phyloP scores from a whole-genome alignment of 2,113 vertebrate species.

The Fukomys damarensis region DNA sequence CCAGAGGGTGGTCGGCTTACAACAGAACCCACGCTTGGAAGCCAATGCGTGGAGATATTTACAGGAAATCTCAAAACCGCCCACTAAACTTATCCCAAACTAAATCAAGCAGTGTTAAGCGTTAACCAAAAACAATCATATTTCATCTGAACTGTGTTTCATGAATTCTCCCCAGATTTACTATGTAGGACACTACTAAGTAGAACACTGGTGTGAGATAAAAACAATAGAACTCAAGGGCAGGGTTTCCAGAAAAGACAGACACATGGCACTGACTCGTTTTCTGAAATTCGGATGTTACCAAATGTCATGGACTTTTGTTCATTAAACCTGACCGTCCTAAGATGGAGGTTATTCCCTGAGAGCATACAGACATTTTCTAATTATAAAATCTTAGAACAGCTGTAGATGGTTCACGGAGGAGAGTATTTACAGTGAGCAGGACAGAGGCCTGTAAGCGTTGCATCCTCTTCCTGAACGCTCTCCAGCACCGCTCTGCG shows the following conservation, averaged over 20 bases:
- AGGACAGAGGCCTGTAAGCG: background rate
- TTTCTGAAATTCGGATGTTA: slow-evolving; percentile 46
- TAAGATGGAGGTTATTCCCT: background rate
- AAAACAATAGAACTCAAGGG: background rate
- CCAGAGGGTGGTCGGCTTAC: too few species aligned
- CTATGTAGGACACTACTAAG: background rate
- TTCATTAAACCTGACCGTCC: background rate
- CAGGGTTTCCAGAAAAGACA: background rate
- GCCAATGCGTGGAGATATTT: slow-evolving; percentile 35
- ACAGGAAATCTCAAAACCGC: background rate
- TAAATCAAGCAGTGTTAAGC: background rate
- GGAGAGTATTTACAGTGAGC: background rate
- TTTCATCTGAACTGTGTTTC: background rate
- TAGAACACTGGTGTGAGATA: background rate
- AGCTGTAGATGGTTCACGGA: background rate
- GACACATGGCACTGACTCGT: background rate
- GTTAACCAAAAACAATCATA: background rate
- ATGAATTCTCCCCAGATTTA: background rate
- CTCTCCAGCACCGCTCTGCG: slow-evolving; percentile 16
- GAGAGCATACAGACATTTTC: background rate
- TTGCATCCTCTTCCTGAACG: slow-evolving; percentile 36
- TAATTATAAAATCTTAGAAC: slow-evolving; percentile 27
- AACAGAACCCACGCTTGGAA: background rate
- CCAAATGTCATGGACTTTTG: background rate
- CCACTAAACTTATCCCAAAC: background rate